Percentiles rank a stretch among this genome's conserved stretches.
Evolutionary conservation across 2,888 invertebrate species (phyloP).

Genomic region (Drosophila nigricruria): DNA sequence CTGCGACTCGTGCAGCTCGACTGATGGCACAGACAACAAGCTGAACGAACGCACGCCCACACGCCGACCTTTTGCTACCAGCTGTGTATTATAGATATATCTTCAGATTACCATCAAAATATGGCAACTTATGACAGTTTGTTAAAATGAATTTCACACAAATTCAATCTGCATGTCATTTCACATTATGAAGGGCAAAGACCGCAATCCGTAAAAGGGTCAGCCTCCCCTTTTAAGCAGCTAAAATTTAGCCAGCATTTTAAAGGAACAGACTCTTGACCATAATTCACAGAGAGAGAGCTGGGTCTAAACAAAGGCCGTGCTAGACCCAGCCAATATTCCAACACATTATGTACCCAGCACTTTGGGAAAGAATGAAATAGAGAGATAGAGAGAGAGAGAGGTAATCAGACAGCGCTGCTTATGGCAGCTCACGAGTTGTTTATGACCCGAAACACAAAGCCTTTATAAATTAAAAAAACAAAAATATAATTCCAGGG

Average conservation of each 20-base stretch:
- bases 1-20: constrained; percentile 51
- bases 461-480: background rate
- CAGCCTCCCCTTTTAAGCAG: constrained; percentile 23
- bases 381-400: background rate
- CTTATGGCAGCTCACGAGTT: constrained; percentile 32
- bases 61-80: constrained; percentile 24
- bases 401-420: background rate
- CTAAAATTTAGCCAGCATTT: constrained; percentile 16
- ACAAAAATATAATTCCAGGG: constrained; percentile 43
- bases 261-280: constrained; percentile 3
- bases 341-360: constrained; percentile 5
- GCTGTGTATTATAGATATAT: constrained; percentile 48
- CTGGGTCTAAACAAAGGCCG: constrained; percentile 20
- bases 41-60: constrained; percentile 38
- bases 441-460: constrained; percentile 15
- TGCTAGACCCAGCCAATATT: background rate
- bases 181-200: constrained; percentile 34
- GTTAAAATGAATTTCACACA: constrained; percentile 68
- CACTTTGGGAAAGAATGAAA: background rate
- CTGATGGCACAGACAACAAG: constrained; percentile 40
- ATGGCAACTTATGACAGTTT: constrained; percentile 66
- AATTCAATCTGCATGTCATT: constrained; percentile 72
- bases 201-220: constrained; percentile 43
- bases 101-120: constrained; percentile 57
- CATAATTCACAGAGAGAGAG: constrained; percentile 48